Conservation (phyloP, 2,113 vertebrate species). For the Sebastes schlegelii region DNA sequence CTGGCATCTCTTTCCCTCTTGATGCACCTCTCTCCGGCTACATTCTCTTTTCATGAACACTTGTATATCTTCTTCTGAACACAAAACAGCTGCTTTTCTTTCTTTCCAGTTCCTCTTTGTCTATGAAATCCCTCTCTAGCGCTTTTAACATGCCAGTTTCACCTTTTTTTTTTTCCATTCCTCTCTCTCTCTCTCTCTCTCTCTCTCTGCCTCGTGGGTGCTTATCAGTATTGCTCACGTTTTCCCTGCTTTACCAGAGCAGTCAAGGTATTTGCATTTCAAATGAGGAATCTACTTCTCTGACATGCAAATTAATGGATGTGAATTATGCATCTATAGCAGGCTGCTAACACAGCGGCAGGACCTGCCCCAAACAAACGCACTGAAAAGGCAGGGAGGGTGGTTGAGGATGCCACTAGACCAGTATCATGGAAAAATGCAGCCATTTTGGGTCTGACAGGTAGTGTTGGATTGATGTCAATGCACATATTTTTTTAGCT, state of each 20-base stretch:
- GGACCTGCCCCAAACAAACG: slow-evolving; percentile 31
- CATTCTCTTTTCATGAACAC: slow-evolving; percentile 21
- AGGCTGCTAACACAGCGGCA: slow-evolving; percentile 62
- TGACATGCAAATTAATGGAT: slow-evolving; percentile 82
- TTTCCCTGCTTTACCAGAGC: slow-evolving; percentile 65
- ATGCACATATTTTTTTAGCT: not conserved
- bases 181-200: slow-evolving; percentile 38
- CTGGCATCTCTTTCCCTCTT: slow-evolving; percentile 49
- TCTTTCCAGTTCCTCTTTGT: slow-evolving; percentile 29
- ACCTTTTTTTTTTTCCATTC: slow-evolving; percentile 31
- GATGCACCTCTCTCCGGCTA: slow-evolving; percentile 28
- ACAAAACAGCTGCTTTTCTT: slow-evolving; percentile 35
- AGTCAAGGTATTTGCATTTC: slow-evolving; percentile 83
- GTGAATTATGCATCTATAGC: slow-evolving; percentile 81
- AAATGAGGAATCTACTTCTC: slow-evolving; percentile 80
- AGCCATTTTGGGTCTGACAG: slow-evolving; percentile 29
- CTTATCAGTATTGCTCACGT: slow-evolving; percentile 76
- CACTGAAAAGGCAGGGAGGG: slow-evolving; percentile 10
- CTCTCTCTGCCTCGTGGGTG: slow-evolving; percentile 39
- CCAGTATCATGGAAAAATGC: not conserved
- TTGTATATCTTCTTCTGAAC: slow-evolving; percentile 20
- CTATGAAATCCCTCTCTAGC: slow-evolving; percentile 40
- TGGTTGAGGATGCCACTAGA: slow-evolving; percentile 23
- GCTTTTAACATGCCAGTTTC: slow-evolving; percentile 42
- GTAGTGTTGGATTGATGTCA: not conserved